A percentile compares a stretch with the other conserved stretches of the same genome.
Conservation (phyloP, 2,113 vertebrate species). For the Anolis carolinensis region DNA sequence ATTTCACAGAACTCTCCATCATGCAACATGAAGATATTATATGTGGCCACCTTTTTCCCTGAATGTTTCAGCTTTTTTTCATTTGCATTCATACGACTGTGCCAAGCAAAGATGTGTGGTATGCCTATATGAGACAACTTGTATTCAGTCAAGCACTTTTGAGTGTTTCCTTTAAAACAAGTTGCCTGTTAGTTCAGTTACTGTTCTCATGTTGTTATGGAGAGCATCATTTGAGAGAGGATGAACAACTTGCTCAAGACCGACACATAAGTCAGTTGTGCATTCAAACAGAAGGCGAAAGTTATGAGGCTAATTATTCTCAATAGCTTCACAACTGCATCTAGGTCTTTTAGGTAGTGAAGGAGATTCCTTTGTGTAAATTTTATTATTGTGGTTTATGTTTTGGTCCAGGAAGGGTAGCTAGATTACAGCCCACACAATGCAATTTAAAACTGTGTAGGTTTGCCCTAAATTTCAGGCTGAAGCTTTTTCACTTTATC, state of each 20-base stretch:
- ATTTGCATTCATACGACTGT: background rate
- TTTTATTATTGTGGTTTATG: background rate
- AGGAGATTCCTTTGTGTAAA: background rate
- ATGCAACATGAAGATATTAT: background rate
- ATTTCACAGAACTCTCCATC: background rate
- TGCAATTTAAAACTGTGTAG: background rate
- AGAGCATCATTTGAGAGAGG: background rate
- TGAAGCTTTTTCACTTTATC: background rate
- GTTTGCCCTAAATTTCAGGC: background rate
- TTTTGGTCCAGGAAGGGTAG: background rate
- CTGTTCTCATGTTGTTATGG: background rate
- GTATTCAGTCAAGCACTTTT: background rate
- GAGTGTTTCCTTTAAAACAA: background rate
- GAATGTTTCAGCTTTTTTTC: background rate
- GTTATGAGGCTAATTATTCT: background rate
- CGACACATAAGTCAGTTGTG: background rate
- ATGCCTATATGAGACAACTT: background rate
- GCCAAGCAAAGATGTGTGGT: background rate
- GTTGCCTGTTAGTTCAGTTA: background rate
- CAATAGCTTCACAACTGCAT: background rate
- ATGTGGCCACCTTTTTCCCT: background rate
- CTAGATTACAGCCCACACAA: background rate
- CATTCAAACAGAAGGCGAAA: background rate
- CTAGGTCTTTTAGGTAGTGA: background rate
- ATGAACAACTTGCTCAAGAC: background rate